Base-by-base conservation (phyloP, 2,888 invertebrate genomes). In the Drosophila antonietae region DNA sequence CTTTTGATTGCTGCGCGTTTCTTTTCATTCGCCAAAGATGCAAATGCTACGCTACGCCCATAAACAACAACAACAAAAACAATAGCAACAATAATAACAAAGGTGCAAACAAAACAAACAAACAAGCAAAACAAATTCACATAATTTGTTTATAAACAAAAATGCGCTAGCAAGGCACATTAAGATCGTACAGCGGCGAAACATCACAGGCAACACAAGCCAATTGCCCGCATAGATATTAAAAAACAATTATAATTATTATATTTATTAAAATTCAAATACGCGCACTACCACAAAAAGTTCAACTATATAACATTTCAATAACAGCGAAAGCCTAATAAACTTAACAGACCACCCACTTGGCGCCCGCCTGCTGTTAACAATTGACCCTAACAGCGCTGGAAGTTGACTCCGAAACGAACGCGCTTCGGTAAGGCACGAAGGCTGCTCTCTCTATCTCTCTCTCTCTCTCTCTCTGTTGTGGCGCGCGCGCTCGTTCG, bases 71-170 rank as follows among this genome's bases (percentile, higher is more conserved):
- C 31, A 51, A 51, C 20, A 51, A 51, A 33, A 80, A 80, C 69
- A 80, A 81, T 18, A 51, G 35, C 28, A 51, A 51, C 33, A 80
- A 80, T 12, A 51, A 51, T 18, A 51, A 51, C 67, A 80, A 81
- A 59, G 64, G 49, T 47, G 39, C 53, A 70, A 23, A 15, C 56
- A 67, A 76, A 59, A 28, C 28, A 28, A 57, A 23, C 56, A 67
- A 76, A 57, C 67, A 69, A 68, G 56, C 59, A 59, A 69, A 63
- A 56, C 57, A 64, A 72, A 58, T 66, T 64, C 31, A 47, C 68
- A 62, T 68, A 68, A 81, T 76, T 88, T 88, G 89, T 85, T 85
- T 85, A 84, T 82, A 85, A 88, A 89, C 88, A 84, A 84, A 71
- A 15, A 15, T 58, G 68, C 78, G 83, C 64, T 68, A 61, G 63